Evolutionary conservation across 2,113 vertebrate genomes (phyloP), one percentile per base, ranked within the genome.

Genomic region (Phylloscopus trochiloides): DNA sequence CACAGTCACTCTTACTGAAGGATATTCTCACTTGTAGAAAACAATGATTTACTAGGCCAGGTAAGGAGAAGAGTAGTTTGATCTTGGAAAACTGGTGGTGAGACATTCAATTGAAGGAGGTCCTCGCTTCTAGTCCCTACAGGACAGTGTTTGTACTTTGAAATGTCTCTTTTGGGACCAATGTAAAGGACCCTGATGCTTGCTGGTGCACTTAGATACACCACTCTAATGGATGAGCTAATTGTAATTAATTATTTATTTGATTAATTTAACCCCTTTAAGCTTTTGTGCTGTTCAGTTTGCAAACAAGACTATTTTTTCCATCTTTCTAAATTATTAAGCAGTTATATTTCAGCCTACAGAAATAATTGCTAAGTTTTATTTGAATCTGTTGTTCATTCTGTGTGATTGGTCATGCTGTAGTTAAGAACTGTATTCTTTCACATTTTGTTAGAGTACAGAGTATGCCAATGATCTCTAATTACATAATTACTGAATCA

Each of bases 241-340:
- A 82, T 66, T 87, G 26, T 55, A 84, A 85, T 88, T 70, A 95
- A 94, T 77, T 71, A 92, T 92, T 65, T 38, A 72, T 82, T 86
- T 87, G 58, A 92, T 88, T 78, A 66, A 57, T 94, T 88, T 95
- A 91, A 66, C 52, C 70, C 71, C 54, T 91, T 93, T 77, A 66
- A 65, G 78, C 7, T 76, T 80, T 58, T 58, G 52, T 74, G 15
- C 45, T 50, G 12, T 38, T 50, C 19, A 59, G 32, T 84, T 90
- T 82, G 51, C 47, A 90, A 74, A 74, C 62, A 78, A 68, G 20
- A 57, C 10, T 25, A 29, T 14, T 52, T 88, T 67, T 62, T 6
- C 28, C 20, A 22, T 65, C 40, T 72, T 90, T 72, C 17, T 89
- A 66, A 92, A 96, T 94, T 86, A 90, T 88, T 96, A 76, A 97